These are phyloP conservation scores for Montipora capitata DNA, from an alignment of 92 coral and sea anemone genomes.

Conservation along the genomic window DNA sequence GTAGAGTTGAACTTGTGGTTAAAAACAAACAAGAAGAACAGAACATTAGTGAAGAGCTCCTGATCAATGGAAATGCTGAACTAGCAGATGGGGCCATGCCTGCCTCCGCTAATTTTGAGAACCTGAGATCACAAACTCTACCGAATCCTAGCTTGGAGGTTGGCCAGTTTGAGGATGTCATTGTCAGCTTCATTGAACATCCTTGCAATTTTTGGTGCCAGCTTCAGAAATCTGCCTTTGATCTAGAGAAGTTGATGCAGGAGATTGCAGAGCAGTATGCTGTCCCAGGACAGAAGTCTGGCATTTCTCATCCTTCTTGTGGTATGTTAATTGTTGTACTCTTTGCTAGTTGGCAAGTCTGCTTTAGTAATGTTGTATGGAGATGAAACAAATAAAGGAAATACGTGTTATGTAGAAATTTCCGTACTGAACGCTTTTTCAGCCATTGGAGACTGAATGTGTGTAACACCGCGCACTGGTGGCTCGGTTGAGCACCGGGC, in stretches of 20 bases:
- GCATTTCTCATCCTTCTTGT: slow-evolving; percentile 64
- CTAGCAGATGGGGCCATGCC: slow-evolving; percentile 77
- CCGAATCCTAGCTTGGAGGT: slow-evolving; percentile 65
- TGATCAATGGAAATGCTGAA: slow-evolving; percentile 78
- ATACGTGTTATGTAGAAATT: too few species aligned
- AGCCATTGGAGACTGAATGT: too few species aligned
- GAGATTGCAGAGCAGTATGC: slow-evolving; percentile 77
- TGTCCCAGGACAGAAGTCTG: slow-evolving; percentile 47
- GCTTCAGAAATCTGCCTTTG: slow-evolving; percentile 67
- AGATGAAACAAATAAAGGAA: too few species aligned
- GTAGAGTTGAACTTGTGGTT: slow-evolving; percentile 81
- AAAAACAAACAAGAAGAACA: slow-evolving; percentile 69
- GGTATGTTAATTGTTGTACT: slow-evolving; percentile 46
- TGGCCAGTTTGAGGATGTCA: slow-evolving; percentile 92
- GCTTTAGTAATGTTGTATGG: too few species aligned
- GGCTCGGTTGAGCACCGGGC: too few species aligned
- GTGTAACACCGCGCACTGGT: too few species aligned
- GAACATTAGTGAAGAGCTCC: slow-evolving; percentile 86
- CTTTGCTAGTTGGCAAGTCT: too few species aligned
- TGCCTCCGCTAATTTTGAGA: slow-evolving; percentile 74
- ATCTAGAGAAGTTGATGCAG: slow-evolving; percentile 86
- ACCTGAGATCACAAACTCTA: slow-evolving; percentile 68
- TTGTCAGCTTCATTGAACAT: slow-evolving; percentile 85
- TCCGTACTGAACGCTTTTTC: too few species aligned
- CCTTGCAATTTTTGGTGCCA: slow-evolving; percentile 98